Evolutionary conservation across 2,888 invertebrate genomes (phyloP).

Genomic region (Quadriops clusia): DNA sequence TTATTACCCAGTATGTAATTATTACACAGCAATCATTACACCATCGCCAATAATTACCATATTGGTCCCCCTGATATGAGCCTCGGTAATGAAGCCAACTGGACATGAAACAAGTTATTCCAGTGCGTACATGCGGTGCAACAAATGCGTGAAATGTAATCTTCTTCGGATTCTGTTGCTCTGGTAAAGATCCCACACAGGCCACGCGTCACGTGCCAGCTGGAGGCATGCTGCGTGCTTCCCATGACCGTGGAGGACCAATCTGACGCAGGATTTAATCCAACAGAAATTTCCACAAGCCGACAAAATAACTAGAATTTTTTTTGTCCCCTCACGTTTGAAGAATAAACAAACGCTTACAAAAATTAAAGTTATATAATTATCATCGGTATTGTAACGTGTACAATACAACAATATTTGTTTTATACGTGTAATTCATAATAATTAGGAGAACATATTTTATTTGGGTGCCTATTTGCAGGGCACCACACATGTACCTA

Average conservation of each 20-base stretch:
- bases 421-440: no score
- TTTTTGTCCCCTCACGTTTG: no score
- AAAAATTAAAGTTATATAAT: no score
- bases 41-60: neutral
- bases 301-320: conserved; percentile 5
- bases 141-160: no score
- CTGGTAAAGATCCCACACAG: conserved; percentile 16
- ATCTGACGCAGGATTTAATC: neutral
- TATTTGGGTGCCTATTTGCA: no score
- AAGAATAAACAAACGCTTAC: no score
- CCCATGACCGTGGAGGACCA: neutral
- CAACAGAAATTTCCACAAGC: conserved; percentile 8
- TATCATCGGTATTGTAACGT: no score
- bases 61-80: conserved; percentile 2
- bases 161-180: conserved; percentile 14
- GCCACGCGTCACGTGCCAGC: conserved; percentile 20
- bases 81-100: conserved; percentile 3
- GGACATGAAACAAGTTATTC: no score
- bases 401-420: no score
- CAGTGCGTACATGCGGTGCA: conserved; percentile 9
- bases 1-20: neutral
- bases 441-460: no score
- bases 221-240: neutral
- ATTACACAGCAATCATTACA: neutral
- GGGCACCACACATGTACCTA: no score